Evolutionary conservation across 2,888 invertebrate genomes (phyloP).

Genomic region (Rhorus exstirpatorius): DNA sequence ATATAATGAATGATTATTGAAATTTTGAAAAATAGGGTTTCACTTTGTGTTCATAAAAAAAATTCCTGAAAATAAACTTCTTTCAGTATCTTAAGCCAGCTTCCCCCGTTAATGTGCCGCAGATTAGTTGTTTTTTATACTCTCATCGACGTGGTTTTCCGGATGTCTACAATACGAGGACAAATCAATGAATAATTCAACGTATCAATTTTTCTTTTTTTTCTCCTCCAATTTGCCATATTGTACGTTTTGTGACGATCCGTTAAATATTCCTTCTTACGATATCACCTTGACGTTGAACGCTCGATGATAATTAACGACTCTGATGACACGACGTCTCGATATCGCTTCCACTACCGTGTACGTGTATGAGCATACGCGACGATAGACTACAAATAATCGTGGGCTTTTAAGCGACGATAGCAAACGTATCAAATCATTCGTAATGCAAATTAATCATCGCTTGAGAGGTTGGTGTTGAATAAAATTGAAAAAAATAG

Average conservation of each 20-base stretch:
- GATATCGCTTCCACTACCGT: conserved; percentile 22
- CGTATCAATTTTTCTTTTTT: conserved; percentile 24
- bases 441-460: conserved; percentile 1
- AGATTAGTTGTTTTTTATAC: not conserved
- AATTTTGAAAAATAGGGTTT: no score
- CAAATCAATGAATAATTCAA: conserved; percentile 57
- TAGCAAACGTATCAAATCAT: conserved; percentile 28
- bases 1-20: no score
- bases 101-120: not conserved
- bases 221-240: not conserved
- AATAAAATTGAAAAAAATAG: no score
- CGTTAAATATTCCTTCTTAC: conserved; percentile 29
- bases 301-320: conserved; percentile 58
- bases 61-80: no score
- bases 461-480: no score
- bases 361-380: conserved; percentile 18
- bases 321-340: conserved; percentile 10
- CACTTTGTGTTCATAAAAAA: no score
- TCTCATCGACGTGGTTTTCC: conserved; percentile 20
- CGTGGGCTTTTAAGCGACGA: not conserved
- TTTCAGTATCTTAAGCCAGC: no score
- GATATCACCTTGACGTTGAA: conserved; percentile 54
- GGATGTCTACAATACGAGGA: conserved; percentile 1
- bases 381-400: conserved; percentile 17
- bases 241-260: conserved; percentile 8